A percentile compares a stretch with the other conserved stretches of the same genome.
Conservation (phyloP, 1,140 invertebrate species). For the Drosophila eugracilis region DNA sequence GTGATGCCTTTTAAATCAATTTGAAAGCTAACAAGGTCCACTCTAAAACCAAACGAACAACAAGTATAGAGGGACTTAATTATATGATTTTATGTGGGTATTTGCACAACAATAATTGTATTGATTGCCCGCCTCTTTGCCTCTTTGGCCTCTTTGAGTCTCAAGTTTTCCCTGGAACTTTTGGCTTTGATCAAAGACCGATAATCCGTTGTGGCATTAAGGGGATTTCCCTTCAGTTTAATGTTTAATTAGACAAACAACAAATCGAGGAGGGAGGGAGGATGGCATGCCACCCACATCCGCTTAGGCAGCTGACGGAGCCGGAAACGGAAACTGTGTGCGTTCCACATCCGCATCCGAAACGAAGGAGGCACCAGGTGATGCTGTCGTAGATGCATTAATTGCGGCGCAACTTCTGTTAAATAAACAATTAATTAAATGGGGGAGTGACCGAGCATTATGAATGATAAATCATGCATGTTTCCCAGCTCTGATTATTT, state of each 20-base stretch:
- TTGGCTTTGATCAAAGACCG: background rate
- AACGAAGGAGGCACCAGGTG: constrained; percentile 35
- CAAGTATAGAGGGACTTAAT: background rate
- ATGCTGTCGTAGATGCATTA: constrained; percentile 21
- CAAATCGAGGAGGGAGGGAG: too few relatives aligned
- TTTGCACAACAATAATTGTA: constrained; percentile 14
- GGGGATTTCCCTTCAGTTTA: constrained; percentile 7
- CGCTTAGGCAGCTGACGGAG: background rate
- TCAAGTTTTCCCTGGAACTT: background rate
- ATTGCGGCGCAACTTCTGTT: constrained; percentile 31
- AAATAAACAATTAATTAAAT: constrained; percentile 55
- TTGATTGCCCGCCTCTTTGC: constrained; percentile 9
- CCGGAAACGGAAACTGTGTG: constrained; percentile 6
- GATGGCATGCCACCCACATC: constrained; percentile 8
- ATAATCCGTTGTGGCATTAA: constrained; percentile 2
- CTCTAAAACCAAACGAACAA: background rate
- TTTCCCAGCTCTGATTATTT: constrained; percentile 12
- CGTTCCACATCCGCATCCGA: background rate
- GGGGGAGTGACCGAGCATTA: constrained; percentile 21
- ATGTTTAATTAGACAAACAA: constrained; percentile 39
- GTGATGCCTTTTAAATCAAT: too few relatives aligned
- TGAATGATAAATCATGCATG: constrained; percentile 46
- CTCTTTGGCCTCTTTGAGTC: background rate
- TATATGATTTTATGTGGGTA: constrained; percentile 1
- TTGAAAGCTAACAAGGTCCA: background rate